Evolutionary conservation across 2,888 invertebrate genomes (phyloP), one percentile per base, ranked within the genome.

Genomic region (Formica aserva): DNA sequence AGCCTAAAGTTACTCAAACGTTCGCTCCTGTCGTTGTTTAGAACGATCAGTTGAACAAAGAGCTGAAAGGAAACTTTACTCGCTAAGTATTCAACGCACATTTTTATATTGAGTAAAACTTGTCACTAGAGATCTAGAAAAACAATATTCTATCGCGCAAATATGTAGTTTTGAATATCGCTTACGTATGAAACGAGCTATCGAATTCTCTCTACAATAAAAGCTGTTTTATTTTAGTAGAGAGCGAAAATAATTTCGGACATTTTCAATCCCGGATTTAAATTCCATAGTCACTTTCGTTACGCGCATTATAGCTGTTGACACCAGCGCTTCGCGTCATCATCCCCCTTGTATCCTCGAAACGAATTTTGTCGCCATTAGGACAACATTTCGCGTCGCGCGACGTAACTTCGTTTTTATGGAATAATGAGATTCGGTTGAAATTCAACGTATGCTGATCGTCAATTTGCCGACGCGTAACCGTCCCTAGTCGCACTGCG

Each of bases 371-470:
- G 32, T 35, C 72, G 78, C 78, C 78, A 80, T 80, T 80, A 80
- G 72, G 45, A 18, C 78, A 35, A 71, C 35, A 69, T 69, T 77
- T 38, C 52, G 60, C 57, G 32, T 35, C 32, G 71, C 57, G 26
- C 32, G 13, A 35, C 72, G 35, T 80, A 80, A 80, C 71, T 80
- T 80, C 78, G 60, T 80, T 80, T 80, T 80, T 80, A 60, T 48
- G 26, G 60, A 80, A 80, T 71, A 80, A 80, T 80, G 82, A 82
- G 60, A 77, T 77, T 63, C 26, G 11, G 57, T 15, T 48, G 57
- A 60, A 84, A 84, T 66, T 60, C 66, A 72, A 52, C 55, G 62
- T 82, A 82, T 63, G 63, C 66, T 71, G 77, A 88, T 80, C 67
- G 72, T 75, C 62, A 52, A 63, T 67, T 48, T 63, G 29, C 32